These are phyloP conservation scores for Abrostola tripartita DNA, from an alignment of 2,888 invertebrate genomes.

Conservation along the genomic window DNA sequence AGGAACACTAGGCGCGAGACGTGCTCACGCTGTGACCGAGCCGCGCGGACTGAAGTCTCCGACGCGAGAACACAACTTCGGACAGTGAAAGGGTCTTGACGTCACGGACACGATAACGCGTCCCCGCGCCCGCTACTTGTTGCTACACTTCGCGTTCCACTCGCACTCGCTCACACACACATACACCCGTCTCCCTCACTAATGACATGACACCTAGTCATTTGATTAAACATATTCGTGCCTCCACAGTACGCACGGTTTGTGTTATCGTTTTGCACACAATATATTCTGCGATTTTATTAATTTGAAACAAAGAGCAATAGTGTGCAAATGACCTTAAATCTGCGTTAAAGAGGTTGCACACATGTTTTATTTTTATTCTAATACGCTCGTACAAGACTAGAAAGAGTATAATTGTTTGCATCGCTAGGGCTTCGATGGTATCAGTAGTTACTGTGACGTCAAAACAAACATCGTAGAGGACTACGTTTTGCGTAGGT, in stretches of 20 bases:
- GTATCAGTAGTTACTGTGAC: conserved; percentile 36
- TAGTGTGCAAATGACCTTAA: conserved; percentile 37
- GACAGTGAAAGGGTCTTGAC: conserved; percentile 88
- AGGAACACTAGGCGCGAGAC: conserved; percentile 81
- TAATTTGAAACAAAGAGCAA: conserved; percentile 56
- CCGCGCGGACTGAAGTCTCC: conserved; percentile 83
- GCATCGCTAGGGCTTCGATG: conserved; percentile 31
- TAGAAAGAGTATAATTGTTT: conserved; percentile 37
- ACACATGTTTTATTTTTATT: conserved; percentile 24
- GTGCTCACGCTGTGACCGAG: conserved; percentile 85
- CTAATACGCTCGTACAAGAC: conserved; percentile 24
- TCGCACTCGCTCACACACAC: conserved; percentile 56
- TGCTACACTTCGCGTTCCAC: conserved; percentile 76
- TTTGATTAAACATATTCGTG: conserved; percentile 70
- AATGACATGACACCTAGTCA: conserved; percentile 71
- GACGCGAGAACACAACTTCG: conserved; percentile 66
- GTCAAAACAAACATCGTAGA: conserved; percentile 44
- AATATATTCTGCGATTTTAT: conserved; percentile 58
- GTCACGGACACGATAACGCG: conserved; percentile 87
- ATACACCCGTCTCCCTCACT: conserved; percentile 74
- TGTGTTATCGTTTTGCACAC: conserved; percentile 64
- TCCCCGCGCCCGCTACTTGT: conserved; percentile 77
- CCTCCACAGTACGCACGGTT: conserved; percentile 60
- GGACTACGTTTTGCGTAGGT: conserved; percentile 56
- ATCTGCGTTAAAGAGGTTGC: conserved; percentile 23